Base-by-base conservation (phyloP, 1,140 invertebrate species). In the Eulimnadia texana region DNA sequence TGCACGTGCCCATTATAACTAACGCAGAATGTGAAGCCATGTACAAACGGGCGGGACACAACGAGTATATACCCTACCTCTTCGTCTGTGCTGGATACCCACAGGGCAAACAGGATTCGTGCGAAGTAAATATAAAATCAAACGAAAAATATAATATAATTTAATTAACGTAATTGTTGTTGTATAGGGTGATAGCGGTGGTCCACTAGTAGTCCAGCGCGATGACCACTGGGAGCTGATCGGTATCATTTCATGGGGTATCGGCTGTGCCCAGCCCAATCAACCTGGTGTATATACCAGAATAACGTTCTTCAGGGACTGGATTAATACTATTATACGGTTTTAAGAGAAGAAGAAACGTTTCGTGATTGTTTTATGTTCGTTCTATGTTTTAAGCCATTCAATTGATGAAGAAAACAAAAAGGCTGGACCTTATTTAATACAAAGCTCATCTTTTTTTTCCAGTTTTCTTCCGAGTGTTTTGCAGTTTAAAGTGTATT, bases 21-120 rank as follows among this genome's bases (percentile, higher is more conserved):
- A 95, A 95, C 72, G 81, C 84, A 1, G 81, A 87, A 3, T 95
- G 92, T 70, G 90, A 94, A 70, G 77, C 79, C 1, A 93, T 94
- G 90, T 94, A 93, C 74, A 78, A 84, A 68, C 80, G 80, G 6
- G 90, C 90, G 1, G 90, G 90, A 3, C 91, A 90, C 71, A 89
- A 90, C 63, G 90, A 93, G 70, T 87, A 91, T 68, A 93, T 95
- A 71, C 90, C 90, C 0, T 25, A 28, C 3, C 93, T 93, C 67
- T 94, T 95, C 73, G 90, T 96, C 65, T 96, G 92, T 69, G 92
- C 92, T n/a, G 92, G 92, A 1, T 90, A 88, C 82, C 81, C 80
- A 69, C 85, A 85, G 69, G 92, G 92, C n/a, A 88, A 88, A 33
- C 86, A 84, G 68, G 91, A 95, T 72, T 91, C 89, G 3, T 96